Evolutionary conservation across 2,888 invertebrate genomes (phyloP), one percentile per base, ranked within the genome.

Genomic region (Arctia plantaginis): DNA sequence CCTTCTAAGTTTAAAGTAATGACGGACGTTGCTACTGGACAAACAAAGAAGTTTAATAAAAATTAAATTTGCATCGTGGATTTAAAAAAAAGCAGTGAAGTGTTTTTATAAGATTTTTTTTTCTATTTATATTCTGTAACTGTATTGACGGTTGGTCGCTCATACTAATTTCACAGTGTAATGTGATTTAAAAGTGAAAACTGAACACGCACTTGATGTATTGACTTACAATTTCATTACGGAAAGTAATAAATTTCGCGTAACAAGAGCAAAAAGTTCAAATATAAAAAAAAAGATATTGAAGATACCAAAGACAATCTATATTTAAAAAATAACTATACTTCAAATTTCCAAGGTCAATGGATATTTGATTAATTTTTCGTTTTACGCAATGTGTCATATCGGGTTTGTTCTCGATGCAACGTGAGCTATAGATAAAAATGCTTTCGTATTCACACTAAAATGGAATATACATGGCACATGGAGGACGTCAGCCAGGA

Each of bases 401-500:
- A 80, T 84, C 71, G 87, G 87, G 74, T 89, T 84, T 75, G 82
- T 85, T 80, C 74, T 89, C 59, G 90, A 90, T 77, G 90, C 89
- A 47, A 90, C 90, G 80, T 90, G 83, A 88, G 75, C 75, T 68
- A 70, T 18, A 65, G 72, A 71, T 73, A 75, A 65, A 77, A 66
- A 82, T 85, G 85, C 72, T 75, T 80, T 74, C 30, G 51, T 73
- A 69, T 67, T 47, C 83, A 69, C 80, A 78, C 87, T 88, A 95
- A 90, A 82, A 95, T 95, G 95, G 95, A 95, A 93, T 95, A 95
- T 87, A 87, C 94, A 76, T 95, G 95, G 95, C 94, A 94, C 82
- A 93, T 95, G 89, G 95, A 94, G 87, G 94, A 93, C 78, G 84
- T 88, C 47, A 89, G 86, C 74, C 92, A 92, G 85, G 94, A 93